Base-by-base conservation (phyloP, 2,888 invertebrate genomes). In the Aleiodes testaceus region DNA sequence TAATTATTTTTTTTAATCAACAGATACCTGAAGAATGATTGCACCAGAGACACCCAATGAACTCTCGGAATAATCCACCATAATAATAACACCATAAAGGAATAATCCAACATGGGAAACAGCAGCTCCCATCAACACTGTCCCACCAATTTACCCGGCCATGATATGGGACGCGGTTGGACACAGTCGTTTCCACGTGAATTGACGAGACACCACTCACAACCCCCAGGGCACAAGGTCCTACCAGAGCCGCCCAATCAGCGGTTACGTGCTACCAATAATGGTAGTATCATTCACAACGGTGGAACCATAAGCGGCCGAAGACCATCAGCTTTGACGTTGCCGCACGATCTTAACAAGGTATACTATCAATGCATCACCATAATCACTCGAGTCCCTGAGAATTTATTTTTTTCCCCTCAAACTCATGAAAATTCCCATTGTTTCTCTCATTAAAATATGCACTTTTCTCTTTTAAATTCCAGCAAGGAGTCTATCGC, bases 221-320 rank as follows among this genome's bases (percentile, higher is more conserved):
- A 82, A 73, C 78, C 81, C 67, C 72, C 80, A 22, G 84, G 82
- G 12, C 81, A 81, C 36, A 91, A 93, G 90, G 94, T 94, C 70
- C 89, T 95, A 36, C 94, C 94, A 7, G 91, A 93, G 73, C 88
- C 92, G 70, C 88, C 90, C 80, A 92, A 92, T 9, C 92, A 92
- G 76, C 90, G 91, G 75, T 88, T 96, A 68, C 91, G 95, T 74
- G 91, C 92, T 70, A 95, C 95, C 2, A 92, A 94, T 87, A 95
- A 96, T 88, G 95, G 95, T 65, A 93, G 92, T 80, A 94, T 95
- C 82, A 88, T 96, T 69, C 94, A 94, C 79, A 92, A 93, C 4
- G 95, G 95, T 0, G 95, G 95, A 65, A 95, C 95, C 75, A 92
- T 96, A 84, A 94, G 93, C 79, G 94, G 94, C 3, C 89, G 94